Evolutionary conservation across 2,113 vertebrate species (phyloP).

Genomic region (Salvelinus fontinalis): DNA sequence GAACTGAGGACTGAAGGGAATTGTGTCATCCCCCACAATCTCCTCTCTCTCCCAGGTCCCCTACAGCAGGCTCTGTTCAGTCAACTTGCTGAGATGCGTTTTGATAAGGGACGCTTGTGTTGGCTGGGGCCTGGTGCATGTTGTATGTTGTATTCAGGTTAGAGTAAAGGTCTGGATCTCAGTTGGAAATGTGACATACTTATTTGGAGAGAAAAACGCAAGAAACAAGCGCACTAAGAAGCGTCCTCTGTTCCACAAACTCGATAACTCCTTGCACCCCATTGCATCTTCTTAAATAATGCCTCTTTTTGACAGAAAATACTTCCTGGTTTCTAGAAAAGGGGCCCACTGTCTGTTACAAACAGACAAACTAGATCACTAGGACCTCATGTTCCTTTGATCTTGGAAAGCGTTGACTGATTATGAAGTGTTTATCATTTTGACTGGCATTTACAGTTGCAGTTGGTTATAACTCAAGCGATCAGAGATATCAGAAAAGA

Average conservation of each 20-base stretch:
- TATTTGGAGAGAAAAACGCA: too few relatives aligned
- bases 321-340: conserved; percentile 40
- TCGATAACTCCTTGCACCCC: conserved; percentile 23
- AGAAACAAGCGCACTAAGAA: conserved; percentile 35
- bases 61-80: conserved; percentile 43
- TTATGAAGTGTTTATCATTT: conserved; percentile 45
- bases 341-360: conserved; percentile 35
- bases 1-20: conserved; percentile 33
- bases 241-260: conserved; percentile 43
- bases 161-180: conserved; percentile 42
- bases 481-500: too few relatives aligned
- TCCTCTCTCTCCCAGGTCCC: conserved; percentile 27
- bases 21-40: conserved; percentile 23
- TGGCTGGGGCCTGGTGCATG: conserved; percentile 34
- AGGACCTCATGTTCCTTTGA: conserved; percentile 33
- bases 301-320: conserved; percentile 7
- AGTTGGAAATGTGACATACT: conserved; percentile 43
- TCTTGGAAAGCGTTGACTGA: conserved; percentile 36
- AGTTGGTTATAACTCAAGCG: conserved; percentile 7
- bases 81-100: conserved; percentile 34
- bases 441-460: conserved; percentile 30
- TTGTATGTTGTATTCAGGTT: conserved; percentile 49
- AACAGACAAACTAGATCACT: conserved; percentile 23
- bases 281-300: conserved; percentile 24
- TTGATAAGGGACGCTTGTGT: conserved; percentile 45